Base-by-base conservation (phyloP, 2,888 invertebrate species). In the Brenthis daphne region DNA sequence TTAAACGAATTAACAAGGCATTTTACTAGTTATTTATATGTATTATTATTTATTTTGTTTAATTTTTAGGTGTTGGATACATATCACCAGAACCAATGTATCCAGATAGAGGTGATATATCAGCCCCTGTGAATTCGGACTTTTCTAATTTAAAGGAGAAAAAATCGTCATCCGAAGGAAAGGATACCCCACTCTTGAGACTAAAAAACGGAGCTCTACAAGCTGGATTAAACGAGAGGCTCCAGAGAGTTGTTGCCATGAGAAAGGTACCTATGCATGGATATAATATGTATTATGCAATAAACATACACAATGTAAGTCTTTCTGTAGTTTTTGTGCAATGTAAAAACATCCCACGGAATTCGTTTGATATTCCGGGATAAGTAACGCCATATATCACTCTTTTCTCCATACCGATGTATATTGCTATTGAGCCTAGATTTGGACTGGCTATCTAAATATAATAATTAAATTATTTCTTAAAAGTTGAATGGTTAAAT, bases 141-240 rank as follows among this genome's bases (percentile, higher is more conserved):
- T 78, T 81, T 60, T 85, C 86, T 3, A 75, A 82, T 64, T 75
- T 80, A 29, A 89, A 86, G 70, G 87, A 85, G 47, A 81, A 79
- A 65, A 78, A 76, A 64, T 71, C 79, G 13, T 75, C 81, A 67
- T 71, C 72, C 3, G 67, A 73, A 53, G 81, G 83, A 66, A 87
- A 86, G 68, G 86, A 85, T 43, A 92, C 91, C 53, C 93, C 93
- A 1, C 81, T 95, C 48, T 86, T 95, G 79, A 86, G 94, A 76
- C 87, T 96, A 60, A 89, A 94, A 76, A 96, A 96, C 77, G 96
- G 96, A 37, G 95, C 95, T 57, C 85, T 96, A 47, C 95, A 95
- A 76, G 93, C 94, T 5, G 95, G 95, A 0, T 93, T 96, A 24
- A 93, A 93, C 63, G 93, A 94, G 70, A 90, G 94, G 75, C 89